Evolutionary conservation across 2,888 invertebrate genomes (phyloP), one percentile per base, ranked within the genome.

Genomic region (Micropterix aruncella): DNA sequence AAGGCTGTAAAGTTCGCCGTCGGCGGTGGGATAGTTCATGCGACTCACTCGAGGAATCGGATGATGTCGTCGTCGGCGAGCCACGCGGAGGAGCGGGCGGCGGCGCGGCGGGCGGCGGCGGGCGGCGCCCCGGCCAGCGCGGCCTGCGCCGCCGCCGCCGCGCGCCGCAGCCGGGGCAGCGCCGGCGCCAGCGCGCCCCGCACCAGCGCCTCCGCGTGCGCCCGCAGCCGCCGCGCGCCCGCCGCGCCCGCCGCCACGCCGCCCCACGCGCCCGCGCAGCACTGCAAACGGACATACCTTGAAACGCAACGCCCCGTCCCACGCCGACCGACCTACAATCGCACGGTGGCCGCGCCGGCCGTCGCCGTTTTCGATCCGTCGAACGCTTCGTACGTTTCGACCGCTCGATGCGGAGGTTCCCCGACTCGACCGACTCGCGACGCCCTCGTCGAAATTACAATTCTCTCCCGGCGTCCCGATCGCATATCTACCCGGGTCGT

Each of bases 31-130:
- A n/a, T n/a, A 42, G 3, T 27, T 5, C 14, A 9, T 36, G 16
- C 2, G 53, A 70, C 64, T 53, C 73, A 80, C 80, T 89, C 91
- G 53, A 96, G 76, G 65, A 94, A 90, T 44, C 94, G 70, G 57
- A 86, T 91, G 48, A 96, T 94, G 59, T 96, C 95, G 55, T 92
- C 92, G 63, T 96, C 95, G 52, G 90, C 89, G 1, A 94, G 75
- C 94, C 94, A 91, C 9, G 83, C 79, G 1, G 88, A 86, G 55
- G 86, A 87, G 52, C 87, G 84, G 2, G 48, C 51, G 3, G 47
- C 41, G 2, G 48, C 47, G 5, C 12, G 4, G 59, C 55, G 3
- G 58, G 54, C 27, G 61, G 60, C 43, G 60, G 53, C 7, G 19
- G 56, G 50, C 42, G 54, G 36, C 40, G 54, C 53, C 47, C 52